Percentiles rank a stretch among this genome's conserved stretches.
Conservation (phyloP, 2,113 vertebrate genomes). For the Motacilla tschutschensis region DNA sequence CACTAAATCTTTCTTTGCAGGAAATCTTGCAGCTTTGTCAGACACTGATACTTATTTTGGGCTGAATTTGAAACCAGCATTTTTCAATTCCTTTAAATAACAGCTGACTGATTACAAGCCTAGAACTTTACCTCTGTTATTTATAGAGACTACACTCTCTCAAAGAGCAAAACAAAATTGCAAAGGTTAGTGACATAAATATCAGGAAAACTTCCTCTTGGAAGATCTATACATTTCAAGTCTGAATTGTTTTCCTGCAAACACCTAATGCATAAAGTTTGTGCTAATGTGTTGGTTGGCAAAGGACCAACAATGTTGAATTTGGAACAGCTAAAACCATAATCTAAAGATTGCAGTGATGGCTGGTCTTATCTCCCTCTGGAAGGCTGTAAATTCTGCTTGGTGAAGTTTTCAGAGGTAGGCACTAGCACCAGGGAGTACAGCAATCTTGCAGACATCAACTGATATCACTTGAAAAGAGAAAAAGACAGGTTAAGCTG, state of each 20-base stretch:
- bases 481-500: background rate
- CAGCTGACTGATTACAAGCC: background rate
- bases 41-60: background rate
- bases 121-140: constrained; percentile 17
- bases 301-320: background rate
- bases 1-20: background rate
- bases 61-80: background rate
- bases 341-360: background rate
- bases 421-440: background rate
- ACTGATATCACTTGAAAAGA: background rate
- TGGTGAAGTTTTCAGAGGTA: constrained; percentile 6
- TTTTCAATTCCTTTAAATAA: constrained; percentile 19
- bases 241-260: constrained; percentile 5
- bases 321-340: background rate
- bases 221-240: constrained; percentile 5
- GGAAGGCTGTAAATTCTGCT: background rate
- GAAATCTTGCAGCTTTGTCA: background rate
- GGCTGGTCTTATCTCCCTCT: background rate
- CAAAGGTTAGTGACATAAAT: constrained; percentile 29
- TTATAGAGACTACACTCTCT: background rate
- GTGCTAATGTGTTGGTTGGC: background rate
- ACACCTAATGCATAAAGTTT: background rate
- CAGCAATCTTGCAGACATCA: background rate
- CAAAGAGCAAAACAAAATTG: constrained; percentile 28
- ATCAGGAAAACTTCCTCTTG: background rate